Conservation (phyloP, 2,113 vertebrate species). For the Sigmodon hispidus region DNA sequence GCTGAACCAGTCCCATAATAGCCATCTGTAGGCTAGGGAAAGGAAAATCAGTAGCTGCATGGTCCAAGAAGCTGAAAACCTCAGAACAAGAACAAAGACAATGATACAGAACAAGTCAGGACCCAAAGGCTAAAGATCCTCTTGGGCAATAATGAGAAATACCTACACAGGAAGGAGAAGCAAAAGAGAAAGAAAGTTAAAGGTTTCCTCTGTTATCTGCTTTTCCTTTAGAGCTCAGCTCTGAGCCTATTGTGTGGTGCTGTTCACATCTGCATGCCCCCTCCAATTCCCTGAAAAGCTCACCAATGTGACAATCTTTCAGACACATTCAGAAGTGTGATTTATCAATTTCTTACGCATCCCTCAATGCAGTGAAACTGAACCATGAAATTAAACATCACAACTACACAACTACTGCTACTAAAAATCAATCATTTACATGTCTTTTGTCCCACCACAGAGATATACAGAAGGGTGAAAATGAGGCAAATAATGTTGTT, state of each 20-base stretch:
- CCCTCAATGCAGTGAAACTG: not conserved
- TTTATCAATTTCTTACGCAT: not conserved
- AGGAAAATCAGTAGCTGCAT: not conserved
- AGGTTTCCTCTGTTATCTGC: not conserved
- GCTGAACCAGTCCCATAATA: not conserved
- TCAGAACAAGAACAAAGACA: not conserved
- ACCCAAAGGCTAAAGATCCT: not conserved
- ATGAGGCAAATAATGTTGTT: too few species aligned
- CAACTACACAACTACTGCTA: not conserved
- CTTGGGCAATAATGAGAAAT: not conserved
- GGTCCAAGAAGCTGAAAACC: not conserved
- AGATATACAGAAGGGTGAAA: not conserved
- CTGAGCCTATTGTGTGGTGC: not conserved
- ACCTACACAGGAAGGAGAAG: not conserved
- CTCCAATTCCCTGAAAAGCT: not conserved
- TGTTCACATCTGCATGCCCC: not conserved
- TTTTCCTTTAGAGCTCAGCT: not conserved
- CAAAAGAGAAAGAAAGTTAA: not conserved
- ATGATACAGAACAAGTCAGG: not conserved
- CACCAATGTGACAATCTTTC: not conserved
- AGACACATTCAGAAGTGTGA: not conserved
- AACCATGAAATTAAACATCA: not conserved
- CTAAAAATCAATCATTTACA: not conserved
- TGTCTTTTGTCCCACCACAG: not conserved
- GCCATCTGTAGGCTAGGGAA: not conserved